Base-by-base conservation (phyloP, 2,888 invertebrate species). In the Phengaris alcon region DNA sequence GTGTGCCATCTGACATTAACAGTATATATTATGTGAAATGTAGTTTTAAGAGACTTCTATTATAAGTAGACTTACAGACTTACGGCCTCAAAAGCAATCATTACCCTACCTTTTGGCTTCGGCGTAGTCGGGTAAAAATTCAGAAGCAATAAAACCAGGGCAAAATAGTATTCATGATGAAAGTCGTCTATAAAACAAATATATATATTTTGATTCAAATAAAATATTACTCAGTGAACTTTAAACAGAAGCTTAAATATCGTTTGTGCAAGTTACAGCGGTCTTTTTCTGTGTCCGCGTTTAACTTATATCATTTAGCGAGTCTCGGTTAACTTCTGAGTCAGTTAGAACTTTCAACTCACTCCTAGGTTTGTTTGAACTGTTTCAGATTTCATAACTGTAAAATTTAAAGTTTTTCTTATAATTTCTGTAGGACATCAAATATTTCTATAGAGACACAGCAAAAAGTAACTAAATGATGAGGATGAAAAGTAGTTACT, bases 281-380 rank as follows among this genome's bases (percentile, higher is more conserved):
- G 44, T 70, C 70, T 51, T 70, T 70, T 70, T 70, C 52, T 77
- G 74, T 76, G 74, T 74, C 69, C 75, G 73, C 75, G 74, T 75
- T 78, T 57, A 76, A 78, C 76, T 74, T 73, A 75, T 77, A 75
- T 74, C 75, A 76, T 75, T 76, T 75, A 78, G 76, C 73, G 74
- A 77, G 74, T 15, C 75, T 77, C 76, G 54, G 22, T 35, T 13
- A 72, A 74, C 72, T 77, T 74, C 51, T 73, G 22, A 51, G 57
- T 51, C 69, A 57, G 68, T 75, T 68, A 57, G 57, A 55, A 78
- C 55, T 73, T 77, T 59, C 9, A 64, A 64, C 64, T 64, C 35
- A 44, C 64, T 44, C 64, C 22, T 52, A 48, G 46, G 15, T 51
- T 70, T 52, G 51, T 70, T 70, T 52, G 12, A 52, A 51, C 22